phyloP scores from a whole-genome alignment of 1,140 invertebrate genomes.

The Brachionus calyciflorus region DNA sequence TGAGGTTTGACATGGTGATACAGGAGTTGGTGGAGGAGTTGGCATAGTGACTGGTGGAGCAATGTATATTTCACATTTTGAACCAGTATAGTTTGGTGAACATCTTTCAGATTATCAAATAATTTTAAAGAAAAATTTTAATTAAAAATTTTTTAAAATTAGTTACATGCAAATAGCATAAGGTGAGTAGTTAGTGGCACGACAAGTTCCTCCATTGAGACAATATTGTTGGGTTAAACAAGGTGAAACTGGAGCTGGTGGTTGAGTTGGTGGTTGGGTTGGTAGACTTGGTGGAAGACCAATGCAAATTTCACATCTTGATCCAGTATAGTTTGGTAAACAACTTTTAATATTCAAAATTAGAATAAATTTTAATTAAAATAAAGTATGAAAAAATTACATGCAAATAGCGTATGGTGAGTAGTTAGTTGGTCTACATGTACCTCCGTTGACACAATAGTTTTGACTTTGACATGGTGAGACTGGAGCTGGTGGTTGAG shows the following conservation, averaged over 20 bases:
- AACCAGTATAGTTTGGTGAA: conserved; percentile 25
- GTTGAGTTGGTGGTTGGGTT: not conserved
- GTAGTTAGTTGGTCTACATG: not conserved
- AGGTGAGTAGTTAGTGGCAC: not conserved
- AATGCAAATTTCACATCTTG: conserved; percentile 5
- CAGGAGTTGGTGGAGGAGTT: not conserved
- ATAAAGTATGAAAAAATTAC: not conserved
- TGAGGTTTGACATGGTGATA: not conserved
- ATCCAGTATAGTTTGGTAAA: not conserved
- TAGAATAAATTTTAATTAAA: not conserved
- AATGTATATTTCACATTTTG: not conserved
- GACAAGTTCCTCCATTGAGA: conserved; percentile 18
- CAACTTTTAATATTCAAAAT: not conserved
- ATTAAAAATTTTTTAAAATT: not conserved
- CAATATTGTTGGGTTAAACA: conserved; percentile 26
- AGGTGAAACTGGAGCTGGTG: conserved; percentile 23
- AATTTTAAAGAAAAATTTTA: not conserved
- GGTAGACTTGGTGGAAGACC: not conserved
- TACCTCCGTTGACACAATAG: conserved; percentile 22
- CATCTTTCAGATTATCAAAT: conserved; percentile 1
- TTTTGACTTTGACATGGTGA: conserved; percentile 19
- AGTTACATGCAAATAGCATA: conserved; percentile 41
- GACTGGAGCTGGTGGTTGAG: not conserved
- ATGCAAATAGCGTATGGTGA: not conserved
- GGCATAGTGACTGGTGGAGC: not conserved